Evolutionary conservation across 2,113 vertebrate species (phyloP).

Genomic region (Cephalopholis sonnerati): DNA sequence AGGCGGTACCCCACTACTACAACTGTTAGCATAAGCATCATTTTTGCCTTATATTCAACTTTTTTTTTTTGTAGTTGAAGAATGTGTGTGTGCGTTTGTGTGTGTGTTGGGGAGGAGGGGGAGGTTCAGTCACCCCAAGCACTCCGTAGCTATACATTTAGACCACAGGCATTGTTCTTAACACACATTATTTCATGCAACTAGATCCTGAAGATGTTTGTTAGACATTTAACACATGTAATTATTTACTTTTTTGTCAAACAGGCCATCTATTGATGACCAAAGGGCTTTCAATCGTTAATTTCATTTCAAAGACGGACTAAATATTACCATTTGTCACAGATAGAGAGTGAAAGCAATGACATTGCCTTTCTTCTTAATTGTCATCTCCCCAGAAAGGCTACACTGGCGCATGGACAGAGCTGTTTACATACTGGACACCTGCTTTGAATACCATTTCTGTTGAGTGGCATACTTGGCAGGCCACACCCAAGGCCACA

Average conservation of each 20-base stretch:
- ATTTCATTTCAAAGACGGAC: not conserved
- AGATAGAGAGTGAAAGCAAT: slow-evolving; percentile 1
- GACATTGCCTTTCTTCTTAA: not conserved
- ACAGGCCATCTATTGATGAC: not conserved
- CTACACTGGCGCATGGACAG: slow-evolving; percentile 30
- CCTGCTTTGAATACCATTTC: slow-evolving; percentile 64
- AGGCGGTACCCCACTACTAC: too few relatives aligned
- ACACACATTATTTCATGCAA: too few relatives aligned
- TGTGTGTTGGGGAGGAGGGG: too few relatives aligned
- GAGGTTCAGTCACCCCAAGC: too few relatives aligned
- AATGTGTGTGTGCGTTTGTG: too few relatives aligned
- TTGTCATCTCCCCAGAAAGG: slow-evolving; percentile 21
- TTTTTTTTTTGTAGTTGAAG: too few relatives aligned
- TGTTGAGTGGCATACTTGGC: slow-evolving; percentile 63
- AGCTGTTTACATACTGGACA: slow-evolving; percentile 60
- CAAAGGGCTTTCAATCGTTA: not conserved
- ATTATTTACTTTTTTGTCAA: not conserved
- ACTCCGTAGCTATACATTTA: slow-evolving; percentile 14
- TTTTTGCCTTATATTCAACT: too few relatives aligned
- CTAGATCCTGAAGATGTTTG: not conserved
- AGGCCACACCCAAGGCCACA: slow-evolving; percentile 41
- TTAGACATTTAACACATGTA: not conserved
- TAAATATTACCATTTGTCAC: slow-evolving; percentile 16
- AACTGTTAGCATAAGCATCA: too few relatives aligned
- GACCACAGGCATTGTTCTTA: not conserved